These are phyloP conservation scores for Ia io DNA, from an alignment of 2,113 vertebrate genomes.

Conservation along the genomic window DNA sequence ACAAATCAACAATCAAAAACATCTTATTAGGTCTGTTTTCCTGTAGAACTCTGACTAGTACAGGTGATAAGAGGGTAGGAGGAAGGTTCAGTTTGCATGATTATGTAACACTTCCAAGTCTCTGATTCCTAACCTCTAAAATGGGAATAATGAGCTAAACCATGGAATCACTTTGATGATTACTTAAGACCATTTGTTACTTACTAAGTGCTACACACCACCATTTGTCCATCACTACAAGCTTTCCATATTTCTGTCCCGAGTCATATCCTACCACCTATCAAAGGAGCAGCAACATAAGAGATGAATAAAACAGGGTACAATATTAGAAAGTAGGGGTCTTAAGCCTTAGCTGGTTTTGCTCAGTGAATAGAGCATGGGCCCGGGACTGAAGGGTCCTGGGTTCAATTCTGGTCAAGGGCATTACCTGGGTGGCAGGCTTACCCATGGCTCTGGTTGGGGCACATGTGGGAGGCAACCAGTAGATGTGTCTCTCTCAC, in stretches of 20 bases:
- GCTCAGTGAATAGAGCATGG: not conserved
- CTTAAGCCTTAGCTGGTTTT: not conserved
- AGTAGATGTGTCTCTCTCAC: not conserved
- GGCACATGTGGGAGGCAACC: not conserved
- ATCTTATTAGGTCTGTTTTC: not conserved
- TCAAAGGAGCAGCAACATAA: fast-evolving
- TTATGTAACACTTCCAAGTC: not conserved
- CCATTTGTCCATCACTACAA: not conserved
- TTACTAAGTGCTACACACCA: too few species aligned
- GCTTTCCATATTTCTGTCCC: not conserved
- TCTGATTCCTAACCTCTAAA: not conserved
- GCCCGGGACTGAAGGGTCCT: not conserved
- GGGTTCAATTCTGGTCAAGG: not conserved
- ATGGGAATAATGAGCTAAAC: not conserved
- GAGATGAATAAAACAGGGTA: not conserved
- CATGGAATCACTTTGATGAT: not conserved
- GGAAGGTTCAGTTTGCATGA: not conserved
- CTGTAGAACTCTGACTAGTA: not conserved
- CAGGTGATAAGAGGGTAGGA: not conserved
- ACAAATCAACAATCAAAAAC: not conserved
- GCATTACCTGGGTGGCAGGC: not conserved
- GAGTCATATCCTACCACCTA: not conserved
- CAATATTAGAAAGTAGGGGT: not conserved
- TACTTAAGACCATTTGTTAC: not conserved
- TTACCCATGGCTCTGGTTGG: not conserved